phyloP scores from a whole-genome alignment of 2,113 vertebrate genomes.

The Saguinus midas region DNA sequence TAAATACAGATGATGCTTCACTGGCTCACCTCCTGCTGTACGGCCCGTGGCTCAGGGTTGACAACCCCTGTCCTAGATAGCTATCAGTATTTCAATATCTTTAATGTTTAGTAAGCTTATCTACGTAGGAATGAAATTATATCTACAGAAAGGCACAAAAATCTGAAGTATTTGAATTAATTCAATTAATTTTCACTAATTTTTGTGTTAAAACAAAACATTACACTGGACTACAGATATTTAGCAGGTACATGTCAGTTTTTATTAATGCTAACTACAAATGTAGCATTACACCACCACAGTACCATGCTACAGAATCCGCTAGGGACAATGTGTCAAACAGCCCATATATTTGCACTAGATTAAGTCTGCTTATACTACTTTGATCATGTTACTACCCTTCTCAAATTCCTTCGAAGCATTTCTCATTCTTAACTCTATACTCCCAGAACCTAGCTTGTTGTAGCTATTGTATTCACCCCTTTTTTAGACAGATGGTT shows the following conservation, averaged over 20 bases:
- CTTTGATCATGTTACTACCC: neutral
- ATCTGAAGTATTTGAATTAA: neutral
- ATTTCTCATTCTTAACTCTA: constrained; percentile 31
- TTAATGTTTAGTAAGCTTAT: constrained; percentile 7
- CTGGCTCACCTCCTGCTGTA: too few relatives aligned
- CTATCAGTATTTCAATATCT: neutral
- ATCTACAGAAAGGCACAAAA: constrained; percentile 17
- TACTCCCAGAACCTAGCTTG: neutral
- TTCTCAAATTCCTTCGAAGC: constrained; percentile 39
- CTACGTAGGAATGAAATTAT: neutral
- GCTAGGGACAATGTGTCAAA: neutral
- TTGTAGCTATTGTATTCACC: neutral
- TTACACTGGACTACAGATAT: neutral
- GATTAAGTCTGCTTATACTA: neutral
- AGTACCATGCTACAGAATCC: neutral
- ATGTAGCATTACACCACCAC: neutral
- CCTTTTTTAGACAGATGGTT: neutral
- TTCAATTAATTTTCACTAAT: constrained; percentile 20
- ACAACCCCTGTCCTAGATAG: neutral
- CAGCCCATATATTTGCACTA: neutral
- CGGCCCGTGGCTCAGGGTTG: too few relatives aligned
- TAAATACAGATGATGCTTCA: too few relatives aligned
- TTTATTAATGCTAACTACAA: constrained; percentile 2
- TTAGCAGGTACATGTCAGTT: neutral
- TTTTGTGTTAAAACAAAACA: constrained; percentile 30